These are phyloP conservation scores for Hypomesus transpacificus DNA, from an alignment of 2,113 vertebrate genomes.

Conservation along the genomic window DNA sequence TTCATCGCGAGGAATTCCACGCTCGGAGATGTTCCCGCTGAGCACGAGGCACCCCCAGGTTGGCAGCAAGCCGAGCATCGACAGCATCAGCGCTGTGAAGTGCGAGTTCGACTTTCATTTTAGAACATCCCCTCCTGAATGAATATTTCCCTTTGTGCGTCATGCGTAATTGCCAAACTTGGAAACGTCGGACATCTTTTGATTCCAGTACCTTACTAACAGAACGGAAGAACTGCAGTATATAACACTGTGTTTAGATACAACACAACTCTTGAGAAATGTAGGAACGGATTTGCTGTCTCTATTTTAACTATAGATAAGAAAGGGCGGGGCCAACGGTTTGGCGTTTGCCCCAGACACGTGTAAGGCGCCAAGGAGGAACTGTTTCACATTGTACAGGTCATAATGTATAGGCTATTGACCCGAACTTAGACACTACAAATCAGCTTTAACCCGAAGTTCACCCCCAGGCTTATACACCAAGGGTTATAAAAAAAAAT, in stretches of 20 bases:
- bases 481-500: no score
- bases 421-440: no score
- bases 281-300: no score
- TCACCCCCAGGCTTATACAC: no score
- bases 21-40: conserved; percentile 67
- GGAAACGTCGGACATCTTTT: neutral
- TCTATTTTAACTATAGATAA: no score
- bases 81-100: conserved; percentile 74
- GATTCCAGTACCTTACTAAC: neutral
- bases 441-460: no score
- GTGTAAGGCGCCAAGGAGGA: no score
- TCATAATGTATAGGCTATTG: no score
- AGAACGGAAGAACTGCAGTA: neutral
- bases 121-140: conserved; percentile 35
- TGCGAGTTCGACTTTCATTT: conserved; percentile 71
- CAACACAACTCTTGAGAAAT: no score
- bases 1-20: conserved; percentile 37
- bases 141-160: neutral
- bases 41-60: conserved; percentile 56
- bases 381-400: no score
- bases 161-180: conserved; percentile 11
- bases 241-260: neutral
- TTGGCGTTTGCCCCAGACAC: no score
- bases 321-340: neutral
- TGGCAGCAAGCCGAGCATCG: conserved; percentile 66